A percentile compares a stretch with the other conserved stretches of the same genome.
Conservation (phyloP, 2,113 vertebrate genomes). For the Herpetotheres cachinnans region DNA sequence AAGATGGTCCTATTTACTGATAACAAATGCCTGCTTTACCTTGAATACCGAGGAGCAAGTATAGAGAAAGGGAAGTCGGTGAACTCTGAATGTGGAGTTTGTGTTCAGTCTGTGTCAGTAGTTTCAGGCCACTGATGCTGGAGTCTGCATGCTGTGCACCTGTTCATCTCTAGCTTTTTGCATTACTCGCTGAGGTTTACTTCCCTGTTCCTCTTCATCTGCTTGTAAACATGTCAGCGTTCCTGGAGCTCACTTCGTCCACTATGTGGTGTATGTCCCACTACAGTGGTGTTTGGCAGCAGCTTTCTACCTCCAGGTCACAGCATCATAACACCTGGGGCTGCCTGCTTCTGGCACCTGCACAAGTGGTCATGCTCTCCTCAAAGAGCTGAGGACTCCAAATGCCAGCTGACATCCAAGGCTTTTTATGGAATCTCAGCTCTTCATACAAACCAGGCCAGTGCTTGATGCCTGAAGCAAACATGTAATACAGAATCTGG, state of each 20-base stretch:
- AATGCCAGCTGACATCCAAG: background rate
- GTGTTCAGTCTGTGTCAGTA: background rate
- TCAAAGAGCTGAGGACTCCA: background rate
- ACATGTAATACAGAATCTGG: background rate
- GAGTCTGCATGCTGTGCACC: background rate
- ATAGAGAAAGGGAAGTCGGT: background rate
- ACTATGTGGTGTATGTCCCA: too few relatives aligned
- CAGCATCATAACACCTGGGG: rapidly evolving
- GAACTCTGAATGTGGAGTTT: background rate
- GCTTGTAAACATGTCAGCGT: background rate
- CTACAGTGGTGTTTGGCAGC: background rate
- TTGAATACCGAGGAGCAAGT: background rate
- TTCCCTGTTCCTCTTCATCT: background rate
- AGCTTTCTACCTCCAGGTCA: background rate
- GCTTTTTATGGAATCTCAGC: background rate
- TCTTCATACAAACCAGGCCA: background rate
- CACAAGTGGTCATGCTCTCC: rapidly evolving
- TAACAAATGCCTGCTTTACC: background rate
- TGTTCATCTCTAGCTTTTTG: background rate
- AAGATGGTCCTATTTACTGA: background rate
- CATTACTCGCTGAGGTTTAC: background rate
- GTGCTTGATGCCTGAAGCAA: background rate
- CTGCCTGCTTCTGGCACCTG: background rate
- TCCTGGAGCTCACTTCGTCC: background rate
- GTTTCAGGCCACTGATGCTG: background rate